Conservation (phyloP, 2,888 invertebrate species). For the Drosophila gaucha region DNA sequence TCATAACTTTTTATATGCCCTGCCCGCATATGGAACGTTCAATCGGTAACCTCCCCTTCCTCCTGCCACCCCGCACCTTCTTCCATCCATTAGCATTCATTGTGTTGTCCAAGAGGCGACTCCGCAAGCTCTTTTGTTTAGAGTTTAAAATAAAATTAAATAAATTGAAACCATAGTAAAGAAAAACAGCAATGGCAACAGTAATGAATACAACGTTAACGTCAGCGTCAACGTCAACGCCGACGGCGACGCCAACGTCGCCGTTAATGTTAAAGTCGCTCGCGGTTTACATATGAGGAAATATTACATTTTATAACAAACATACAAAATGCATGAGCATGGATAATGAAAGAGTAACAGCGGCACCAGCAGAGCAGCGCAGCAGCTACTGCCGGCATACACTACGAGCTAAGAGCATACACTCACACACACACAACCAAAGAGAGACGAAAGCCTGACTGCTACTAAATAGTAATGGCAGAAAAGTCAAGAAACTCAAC, state of each 20-base stretch:
- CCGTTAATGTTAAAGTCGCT: constrained; percentile 27
- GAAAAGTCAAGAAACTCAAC: constrained; percentile 78
- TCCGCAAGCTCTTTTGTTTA: constrained; percentile 71
- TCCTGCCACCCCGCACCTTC: neutral
- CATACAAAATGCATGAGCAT: constrained; percentile 46
- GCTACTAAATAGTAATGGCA: constrained; percentile 58
- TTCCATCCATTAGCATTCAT: constrained; percentile 51
- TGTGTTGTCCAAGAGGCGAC: constrained; percentile 64
- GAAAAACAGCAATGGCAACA: constrained; percentile 50
- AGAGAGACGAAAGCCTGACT: constrained; percentile 40
- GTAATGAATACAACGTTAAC: constrained; percentile 34
- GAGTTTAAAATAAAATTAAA: constrained; percentile 78
- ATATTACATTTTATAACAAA: constrained; percentile 61
- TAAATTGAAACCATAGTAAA: constrained; percentile 78
- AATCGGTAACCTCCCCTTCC: constrained; percentile 18
- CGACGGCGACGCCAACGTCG: neutral
- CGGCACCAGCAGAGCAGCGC: constrained; percentile 12
- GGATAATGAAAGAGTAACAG: constrained; percentile 48
- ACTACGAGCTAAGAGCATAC: constrained; percentile 14
- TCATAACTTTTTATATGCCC: constrained; percentile 59
- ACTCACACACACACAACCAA: neutral
- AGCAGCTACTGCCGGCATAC: constrained; percentile 42
- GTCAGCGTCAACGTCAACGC: neutral
- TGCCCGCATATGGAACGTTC: constrained; percentile 69
- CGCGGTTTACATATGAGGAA: constrained; percentile 59